Base-by-base conservation (phyloP, 2,113 vertebrate species). In the Meles meles region DNA sequence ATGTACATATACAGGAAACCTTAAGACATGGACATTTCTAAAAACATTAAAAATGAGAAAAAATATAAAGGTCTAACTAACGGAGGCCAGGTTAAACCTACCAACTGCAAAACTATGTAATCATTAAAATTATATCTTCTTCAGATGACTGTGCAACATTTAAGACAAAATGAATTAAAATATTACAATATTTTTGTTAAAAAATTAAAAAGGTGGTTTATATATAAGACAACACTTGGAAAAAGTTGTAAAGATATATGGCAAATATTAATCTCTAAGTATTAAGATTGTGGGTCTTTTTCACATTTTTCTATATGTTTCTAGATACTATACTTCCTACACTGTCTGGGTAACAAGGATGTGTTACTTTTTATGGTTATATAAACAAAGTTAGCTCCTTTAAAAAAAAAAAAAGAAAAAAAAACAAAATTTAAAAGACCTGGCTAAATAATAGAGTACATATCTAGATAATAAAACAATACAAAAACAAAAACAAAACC, bases 81-180 rank as follows among this genome's bases (percentile, higher is more conserved):
- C 27, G 39, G 69, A 97, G 14, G 29, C 23, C 55, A 91, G 23
- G 6, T 55, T 55, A 88, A 87, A 88, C 63, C 13, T 34, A 97
- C n/a, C 81, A 95, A 88, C 83, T 95, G 15, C 76, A 96, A 89
- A 86, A 65, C 39, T 72, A 42, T 37, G 2, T n/a, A 91, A 95
- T 37, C 21, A 93, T 9, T 81, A 79, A 93, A 88, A 93, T 67
- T 61, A 27, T 47, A 82, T 80, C 71, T 93, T 42, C 74, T 65
- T 93, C 34, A 94, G 52, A 61, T 69, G 37, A 77, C 44, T 79
- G 44, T 52, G 11, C 91, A 84, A 88, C 34, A 93, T 67, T 52
- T 52, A 90, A 59, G 23, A 63, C 92, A 90, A 39, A 80, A 69
- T 79, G 20, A 74, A 25, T 79, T 88, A 23, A 87, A 71, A 74